A percentile compares a stretch with the other conserved stretches of the same genome.
These are phyloP conservation scores for Drosophila pseudotakahashii DNA, from an alignment of 2,888 invertebrate species.

Conservation along the genomic window DNA sequence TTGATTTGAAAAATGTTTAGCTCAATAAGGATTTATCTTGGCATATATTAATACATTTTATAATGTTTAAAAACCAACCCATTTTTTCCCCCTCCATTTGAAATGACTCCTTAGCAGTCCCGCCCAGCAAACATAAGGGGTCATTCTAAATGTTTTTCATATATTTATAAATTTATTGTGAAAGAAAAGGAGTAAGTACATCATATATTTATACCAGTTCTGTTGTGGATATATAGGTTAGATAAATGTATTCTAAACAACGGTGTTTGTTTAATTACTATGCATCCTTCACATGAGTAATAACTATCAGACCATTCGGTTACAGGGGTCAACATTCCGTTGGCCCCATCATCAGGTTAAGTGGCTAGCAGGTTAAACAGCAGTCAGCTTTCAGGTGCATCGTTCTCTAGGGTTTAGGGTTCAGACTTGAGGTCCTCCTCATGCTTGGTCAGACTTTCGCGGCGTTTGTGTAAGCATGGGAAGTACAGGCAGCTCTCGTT, in stretches of 20 bases:
- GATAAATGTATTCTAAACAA: conserved; percentile 32
- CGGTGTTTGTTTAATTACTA: conserved; percentile 59
- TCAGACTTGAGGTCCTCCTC: conserved; percentile 61
- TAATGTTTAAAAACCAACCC: too few relatives aligned
- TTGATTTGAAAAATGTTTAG: too few relatives aligned
- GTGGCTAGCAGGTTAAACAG: conserved; percentile 44
- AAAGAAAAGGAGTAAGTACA: conserved; percentile 26
- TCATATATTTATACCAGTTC: conserved; percentile 40
- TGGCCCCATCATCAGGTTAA: conserved; percentile 69
- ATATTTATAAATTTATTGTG: conserved; percentile 15
- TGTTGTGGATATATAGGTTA: conserved; percentile 24
- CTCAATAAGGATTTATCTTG: too few relatives aligned
- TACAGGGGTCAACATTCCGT: conserved; percentile 53
- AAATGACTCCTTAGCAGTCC: too few relatives aligned
- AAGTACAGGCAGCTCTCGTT: conserved; percentile 85
- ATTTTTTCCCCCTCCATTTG: too few relatives aligned
- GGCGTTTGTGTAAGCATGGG: conserved; percentile 78
- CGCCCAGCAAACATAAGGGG: too few relatives aligned
- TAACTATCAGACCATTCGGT: conserved; percentile 73
- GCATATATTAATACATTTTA: too few relatives aligned
- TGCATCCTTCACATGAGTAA: conserved; percentile 69
- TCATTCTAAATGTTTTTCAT: too few relatives aligned
- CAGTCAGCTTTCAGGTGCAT: conserved; percentile 17
- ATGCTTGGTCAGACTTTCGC: conserved; percentile 38
- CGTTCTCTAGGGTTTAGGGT: conserved; percentile 50